Conservation (phyloP, 1,140 invertebrate genomes). For the Hetaerina americana region DNA sequence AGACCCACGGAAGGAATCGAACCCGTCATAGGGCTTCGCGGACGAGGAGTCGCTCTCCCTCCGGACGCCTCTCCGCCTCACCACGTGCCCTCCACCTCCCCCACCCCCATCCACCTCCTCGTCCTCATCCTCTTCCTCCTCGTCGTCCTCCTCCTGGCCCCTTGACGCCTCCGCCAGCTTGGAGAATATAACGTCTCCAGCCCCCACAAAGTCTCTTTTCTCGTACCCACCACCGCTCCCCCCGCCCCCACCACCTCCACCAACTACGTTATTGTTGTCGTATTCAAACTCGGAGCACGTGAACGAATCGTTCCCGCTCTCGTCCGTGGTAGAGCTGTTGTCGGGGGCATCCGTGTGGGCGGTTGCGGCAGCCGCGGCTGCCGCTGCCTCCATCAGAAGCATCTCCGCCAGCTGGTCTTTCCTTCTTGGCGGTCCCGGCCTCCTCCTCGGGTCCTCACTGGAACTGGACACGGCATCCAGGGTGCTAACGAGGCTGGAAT, state of each 20-base stretch:
- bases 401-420: constrained; percentile 16
- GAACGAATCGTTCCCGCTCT: constrained; percentile 93
- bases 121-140: constrained; percentile 38
- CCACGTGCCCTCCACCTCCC: constrained; percentile 25
- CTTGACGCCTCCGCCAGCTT: constrained; percentile 50
- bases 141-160: constrained; percentile 22
- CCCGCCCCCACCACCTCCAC: constrained; percentile 24
- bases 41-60: constrained; percentile 14
- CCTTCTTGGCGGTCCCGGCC: constrained; percentile 31
- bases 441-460: constrained; percentile 63
- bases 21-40: constrained; percentile 61
- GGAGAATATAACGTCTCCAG: constrained; percentile 42
- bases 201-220: constrained; percentile 29
- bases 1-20: constrained; percentile 85
- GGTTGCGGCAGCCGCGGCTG: constrained; percentile 46
- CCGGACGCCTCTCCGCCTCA: constrained; percentile 4
- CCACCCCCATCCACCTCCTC: too few species aligned
- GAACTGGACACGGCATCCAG: constrained; percentile 83
- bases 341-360: constrained; percentile 27
- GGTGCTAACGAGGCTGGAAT: constrained; percentile 80
- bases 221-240: constrained; percentile 42
- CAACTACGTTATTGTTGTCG: constrained; percentile 71
- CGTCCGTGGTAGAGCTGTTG: constrained; percentile 79
- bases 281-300: constrained; percentile 97
- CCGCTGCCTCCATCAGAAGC: constrained; percentile 10